Evolutionary conservation across 2,113 vertebrate species (phyloP).

Genomic region (Dicentrarchus labrax): DNA sequence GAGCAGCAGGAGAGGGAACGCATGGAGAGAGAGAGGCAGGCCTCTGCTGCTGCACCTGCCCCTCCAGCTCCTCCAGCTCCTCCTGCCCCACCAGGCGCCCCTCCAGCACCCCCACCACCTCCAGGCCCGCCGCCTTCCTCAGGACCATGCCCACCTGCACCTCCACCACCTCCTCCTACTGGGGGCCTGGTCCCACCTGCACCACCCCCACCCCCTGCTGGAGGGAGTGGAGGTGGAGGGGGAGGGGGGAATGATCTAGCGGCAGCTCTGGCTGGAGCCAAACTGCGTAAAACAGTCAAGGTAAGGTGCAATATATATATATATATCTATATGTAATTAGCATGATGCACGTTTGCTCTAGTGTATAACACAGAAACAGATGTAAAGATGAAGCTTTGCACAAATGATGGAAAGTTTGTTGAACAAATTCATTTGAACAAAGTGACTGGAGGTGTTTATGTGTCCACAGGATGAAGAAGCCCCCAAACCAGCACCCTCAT

Average conservation of each 20-base stretch:
- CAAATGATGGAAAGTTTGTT: background rate
- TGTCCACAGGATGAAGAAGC: conserved; percentile 78
- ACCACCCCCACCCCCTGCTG: conserved; percentile 61
- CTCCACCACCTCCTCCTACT: conserved; percentile 55
- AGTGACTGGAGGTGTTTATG: conserved; percentile 8
- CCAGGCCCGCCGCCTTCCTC: background rate
- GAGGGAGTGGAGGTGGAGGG: conserved; percentile 58
- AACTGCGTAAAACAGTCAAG: conserved; percentile 86
- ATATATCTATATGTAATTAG: background rate
- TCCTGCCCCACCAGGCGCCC: background rate
- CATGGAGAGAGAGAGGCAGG: conserved; percentile 52
- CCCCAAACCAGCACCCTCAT: conserved; percentile 73
- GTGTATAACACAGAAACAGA: too few relatives aligned
- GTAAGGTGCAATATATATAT: conserved; percentile 64
- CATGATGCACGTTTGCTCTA: background rate
- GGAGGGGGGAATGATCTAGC: conserved; percentile 73
- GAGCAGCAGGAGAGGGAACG: conserved; percentile 65
- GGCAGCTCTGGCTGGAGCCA: conserved; percentile 86
- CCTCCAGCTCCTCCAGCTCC: conserved; percentile 37
- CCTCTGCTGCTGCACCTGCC: background rate
- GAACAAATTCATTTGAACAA: background rate
- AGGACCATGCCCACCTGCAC: conserved; percentile 37
- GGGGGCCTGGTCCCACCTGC: conserved; percentile 45
- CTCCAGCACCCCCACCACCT: conserved; percentile 56
- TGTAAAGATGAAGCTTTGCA: background rate